Evolutionary conservation across 2,797 vertebrate genomes (phyloP).

Genomic region (Pempheris klunzingeri): DNA sequence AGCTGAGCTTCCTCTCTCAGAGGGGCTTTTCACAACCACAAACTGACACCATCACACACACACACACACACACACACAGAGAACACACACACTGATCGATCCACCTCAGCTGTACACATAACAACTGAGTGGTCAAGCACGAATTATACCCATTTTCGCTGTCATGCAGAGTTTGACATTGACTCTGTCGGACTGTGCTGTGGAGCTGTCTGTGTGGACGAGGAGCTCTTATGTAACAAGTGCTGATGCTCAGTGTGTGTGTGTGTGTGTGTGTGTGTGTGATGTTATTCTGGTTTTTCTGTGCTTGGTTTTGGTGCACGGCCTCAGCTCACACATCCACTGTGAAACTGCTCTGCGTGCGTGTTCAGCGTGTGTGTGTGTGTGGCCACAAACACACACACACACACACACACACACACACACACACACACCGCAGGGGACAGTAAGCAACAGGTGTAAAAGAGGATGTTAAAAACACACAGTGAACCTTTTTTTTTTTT

Average conservation of each 20-base stretch:
- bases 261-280: constrained; percentile 26
- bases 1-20: constrained; percentile 78
- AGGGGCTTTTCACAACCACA: constrained; percentile 69
- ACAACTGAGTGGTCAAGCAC: constrained; percentile 33
- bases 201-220: constrained; percentile 39
- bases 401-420: too few relatives aligned
- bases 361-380: constrained; percentile 9
- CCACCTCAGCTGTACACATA: constrained; percentile 33
- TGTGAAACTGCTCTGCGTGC: not conserved
- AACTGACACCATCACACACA: constrained; percentile 64
- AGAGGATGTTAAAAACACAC: constrained; percentile 40
- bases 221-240: constrained; percentile 59
- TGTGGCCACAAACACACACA: constrained; percentile 29
- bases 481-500: constrained; percentile 32
- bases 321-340: not conserved
- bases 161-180: constrained; percentile 44
- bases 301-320: constrained; percentile 9
- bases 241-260: constrained; percentile 27
- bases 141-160: constrained; percentile 45
- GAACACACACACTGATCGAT: constrained; percentile 36
- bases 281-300: constrained; percentile 36
- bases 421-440: constrained; percentile 32
- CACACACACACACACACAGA: constrained; percentile 33
- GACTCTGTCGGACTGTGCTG: constrained; percentile 55
- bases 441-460: constrained; percentile 75